These are phyloP conservation scores for Forbesichthys papilliferus DNA, from an alignment of 2,113 vertebrate genomes.

Conservation along the genomic window DNA sequence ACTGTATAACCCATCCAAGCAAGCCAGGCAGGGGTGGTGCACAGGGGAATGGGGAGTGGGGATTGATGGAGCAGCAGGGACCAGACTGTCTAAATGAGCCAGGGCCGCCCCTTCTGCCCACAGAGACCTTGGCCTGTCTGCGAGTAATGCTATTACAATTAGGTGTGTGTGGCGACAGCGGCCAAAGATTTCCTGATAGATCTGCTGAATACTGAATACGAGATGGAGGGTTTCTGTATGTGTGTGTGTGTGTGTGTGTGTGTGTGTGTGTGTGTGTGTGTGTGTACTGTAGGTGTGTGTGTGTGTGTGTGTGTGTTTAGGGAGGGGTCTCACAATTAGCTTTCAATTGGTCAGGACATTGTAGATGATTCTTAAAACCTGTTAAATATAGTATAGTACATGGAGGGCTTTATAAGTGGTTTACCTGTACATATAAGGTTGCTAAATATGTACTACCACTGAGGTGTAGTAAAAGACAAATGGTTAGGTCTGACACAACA, in stretches of 20 bases:
- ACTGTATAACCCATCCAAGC: neutral
- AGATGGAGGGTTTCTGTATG: neutral
- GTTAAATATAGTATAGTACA: constrained; percentile 31
- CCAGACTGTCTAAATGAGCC: constrained; percentile 19
- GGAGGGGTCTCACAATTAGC: neutral
- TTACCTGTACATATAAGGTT: constrained; percentile 21
- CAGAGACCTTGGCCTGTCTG: constrained; percentile 15
- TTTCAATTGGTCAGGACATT: constrained; percentile 9
- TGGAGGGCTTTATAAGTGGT: constrained; percentile 33
- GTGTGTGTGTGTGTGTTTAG: neutral
- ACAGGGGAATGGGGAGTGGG: neutral
- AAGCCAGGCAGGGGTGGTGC: neutral
- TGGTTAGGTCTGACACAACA: constrained; percentile 20
- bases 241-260: neutral
- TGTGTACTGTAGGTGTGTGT: neutral
- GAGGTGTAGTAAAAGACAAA: constrained; percentile 24
- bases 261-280: constrained; percentile 2
- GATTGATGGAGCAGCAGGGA: constrained; percentile 24
- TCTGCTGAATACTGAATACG: constrained; percentile 16
- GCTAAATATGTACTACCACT: constrained; percentile 31
- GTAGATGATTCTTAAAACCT: constrained; percentile 27
- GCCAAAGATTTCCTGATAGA: constrained; percentile 27
- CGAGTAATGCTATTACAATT: constrained; percentile 17
- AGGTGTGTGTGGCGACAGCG: constrained; percentile 9
- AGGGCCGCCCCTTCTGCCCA: constrained; percentile 1